Percentiles rank a stretch among this genome's conserved stretches.
phyloP scores from a whole-genome alignment of 2,113 vertebrate genomes.

The Brachirus orientalis region DNA sequence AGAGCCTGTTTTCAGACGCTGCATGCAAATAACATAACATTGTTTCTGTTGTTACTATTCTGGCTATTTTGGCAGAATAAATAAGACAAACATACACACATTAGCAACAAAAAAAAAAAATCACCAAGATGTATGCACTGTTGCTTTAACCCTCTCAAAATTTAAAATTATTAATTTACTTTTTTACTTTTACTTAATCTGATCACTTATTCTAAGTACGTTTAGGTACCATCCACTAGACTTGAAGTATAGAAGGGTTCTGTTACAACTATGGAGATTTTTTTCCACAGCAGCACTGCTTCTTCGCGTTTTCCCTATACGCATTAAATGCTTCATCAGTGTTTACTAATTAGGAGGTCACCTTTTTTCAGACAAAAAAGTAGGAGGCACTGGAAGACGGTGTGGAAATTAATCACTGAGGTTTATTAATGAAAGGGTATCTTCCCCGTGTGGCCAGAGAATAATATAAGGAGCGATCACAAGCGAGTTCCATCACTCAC shows the following conservation, averaged over 20 bases:
- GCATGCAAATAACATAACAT: too few relatives aligned
- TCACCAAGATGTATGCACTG: too few relatives aligned
- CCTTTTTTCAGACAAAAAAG: conserved; percentile 61
- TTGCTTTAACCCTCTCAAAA: too few relatives aligned
- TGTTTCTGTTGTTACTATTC: too few relatives aligned
- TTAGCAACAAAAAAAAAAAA: too few relatives aligned
- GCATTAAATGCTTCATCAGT: conserved; percentile 57
- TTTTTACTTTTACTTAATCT: too few relatives aligned
- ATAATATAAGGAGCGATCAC: conserved; percentile 62
- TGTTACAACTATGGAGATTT: conserved; percentile 26
- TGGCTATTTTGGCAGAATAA: too few relatives aligned
- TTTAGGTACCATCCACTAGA: too few relatives aligned
- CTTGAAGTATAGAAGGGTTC: conserved; percentile 14
- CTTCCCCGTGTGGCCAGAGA: conserved; percentile 62
- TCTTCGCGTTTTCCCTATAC: conserved; percentile 30
- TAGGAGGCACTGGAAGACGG: conserved; percentile 54
- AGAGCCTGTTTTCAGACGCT: too few relatives aligned
- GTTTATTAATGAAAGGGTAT: conserved; percentile 74
- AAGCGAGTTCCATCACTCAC: conserved; percentile 64
- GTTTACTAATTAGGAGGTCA: conserved; percentile 71
- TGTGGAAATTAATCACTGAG: conserved; percentile 70
- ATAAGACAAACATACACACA: too few relatives aligned
- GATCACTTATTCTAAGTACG: too few relatives aligned
- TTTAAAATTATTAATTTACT: too few relatives aligned
- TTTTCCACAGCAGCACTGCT: conserved; percentile 16